Percentiles rank a stretch among this genome's conserved stretches.
These are phyloP conservation scores for Coryphaenoides rupestris DNA, from an alignment of 2,113 vertebrate genomes.

Conservation along the genomic window DNA sequence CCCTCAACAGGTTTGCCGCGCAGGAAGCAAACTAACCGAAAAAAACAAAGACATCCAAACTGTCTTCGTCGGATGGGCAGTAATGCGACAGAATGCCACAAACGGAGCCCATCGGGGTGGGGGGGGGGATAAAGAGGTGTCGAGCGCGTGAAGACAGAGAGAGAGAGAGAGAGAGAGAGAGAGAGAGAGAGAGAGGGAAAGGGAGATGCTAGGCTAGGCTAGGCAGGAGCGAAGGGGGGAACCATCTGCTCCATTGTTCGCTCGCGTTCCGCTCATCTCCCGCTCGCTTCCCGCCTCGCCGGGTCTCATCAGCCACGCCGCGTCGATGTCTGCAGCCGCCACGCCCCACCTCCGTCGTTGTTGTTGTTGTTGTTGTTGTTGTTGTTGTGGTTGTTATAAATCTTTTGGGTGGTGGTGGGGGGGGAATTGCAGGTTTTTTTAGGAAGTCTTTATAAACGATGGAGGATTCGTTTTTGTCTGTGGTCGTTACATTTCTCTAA, in stretches of 20 bases:
- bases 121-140: background rate
- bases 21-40: too few species aligned
- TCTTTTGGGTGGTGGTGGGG: too few species aligned
- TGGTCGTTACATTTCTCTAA: too few species aligned
- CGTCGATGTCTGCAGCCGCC: slow-evolving; percentile 2
- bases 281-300: slow-evolving; percentile 1
- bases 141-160: background rate
- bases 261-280: slow-evolving; percentile 32
- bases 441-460: too few species aligned
- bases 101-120: background rate
- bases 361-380: too few species aligned
- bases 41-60: too few species aligned
- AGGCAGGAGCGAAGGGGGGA: too few species aligned
- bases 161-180: background rate
- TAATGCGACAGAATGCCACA: too few species aligned
- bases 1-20: background rate
- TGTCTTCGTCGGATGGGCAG: background rate
- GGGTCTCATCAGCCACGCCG: slow-evolving; percentile 16
- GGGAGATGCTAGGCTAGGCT: too few species aligned
- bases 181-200: background rate
- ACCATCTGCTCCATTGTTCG: slow-evolving; percentile 32
- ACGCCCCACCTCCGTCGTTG: slow-evolving; percentile 19
- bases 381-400: too few species aligned
- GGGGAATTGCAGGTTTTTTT: too few species aligned
- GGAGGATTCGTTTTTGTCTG: too few species aligned